phyloP scores from a whole-genome alignment of 2,113 vertebrate genomes.

The Anguilla japonica region DNA sequence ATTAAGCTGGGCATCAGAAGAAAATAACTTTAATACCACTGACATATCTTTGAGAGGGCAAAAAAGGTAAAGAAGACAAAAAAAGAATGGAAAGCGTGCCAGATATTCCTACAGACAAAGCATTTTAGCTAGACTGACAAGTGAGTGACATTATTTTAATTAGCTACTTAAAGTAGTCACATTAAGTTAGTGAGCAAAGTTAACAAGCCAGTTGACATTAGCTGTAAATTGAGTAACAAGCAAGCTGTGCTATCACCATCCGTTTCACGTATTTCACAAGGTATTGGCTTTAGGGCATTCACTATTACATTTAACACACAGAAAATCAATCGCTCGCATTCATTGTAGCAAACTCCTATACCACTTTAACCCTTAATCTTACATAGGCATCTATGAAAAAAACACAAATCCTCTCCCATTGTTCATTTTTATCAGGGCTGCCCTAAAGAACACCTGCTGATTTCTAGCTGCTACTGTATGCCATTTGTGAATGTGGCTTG shows the following conservation, averaged over 20 bases:
- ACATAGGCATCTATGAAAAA: background rate
- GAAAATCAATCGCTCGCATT: background rate
- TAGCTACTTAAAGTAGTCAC: no score
- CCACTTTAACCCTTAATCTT: background rate
- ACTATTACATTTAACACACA: background rate
- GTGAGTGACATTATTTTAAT: no score
- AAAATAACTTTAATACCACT: no score
- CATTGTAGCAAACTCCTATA: background rate
- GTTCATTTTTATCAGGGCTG: background rate
- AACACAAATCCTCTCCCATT: background rate
- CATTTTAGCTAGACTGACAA: no score
- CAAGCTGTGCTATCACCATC: background rate
- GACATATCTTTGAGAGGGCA: no score
- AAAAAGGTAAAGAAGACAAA: no score
- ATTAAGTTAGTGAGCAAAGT: no score
- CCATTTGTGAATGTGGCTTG: background rate
- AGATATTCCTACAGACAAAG: no score
- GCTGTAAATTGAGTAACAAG: background rate
- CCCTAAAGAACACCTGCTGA: background rate
- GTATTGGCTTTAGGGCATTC: background rate
- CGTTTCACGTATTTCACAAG: background rate
- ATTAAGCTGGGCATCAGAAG: no score
- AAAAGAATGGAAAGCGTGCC: no score
- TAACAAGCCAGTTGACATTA: no score
- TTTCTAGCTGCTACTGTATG: background rate